phyloP scores from a whole-genome alignment of 2,888 invertebrate genomes.

The Apoda limacodes region DNA sequence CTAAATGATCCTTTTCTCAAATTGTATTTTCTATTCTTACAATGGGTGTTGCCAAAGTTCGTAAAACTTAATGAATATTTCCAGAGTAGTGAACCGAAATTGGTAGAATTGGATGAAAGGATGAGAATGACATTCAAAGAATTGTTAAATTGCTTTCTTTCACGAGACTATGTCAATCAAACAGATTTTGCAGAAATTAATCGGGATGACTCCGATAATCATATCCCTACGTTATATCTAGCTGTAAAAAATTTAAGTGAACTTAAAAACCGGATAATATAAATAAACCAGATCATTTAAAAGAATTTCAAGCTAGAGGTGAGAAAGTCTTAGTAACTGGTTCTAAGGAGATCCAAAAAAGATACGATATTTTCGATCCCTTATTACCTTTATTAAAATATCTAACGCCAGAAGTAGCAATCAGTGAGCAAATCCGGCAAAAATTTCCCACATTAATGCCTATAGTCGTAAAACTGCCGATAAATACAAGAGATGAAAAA shows the following conservation, averaged over 20 bases:
- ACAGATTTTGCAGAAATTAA: constrained; percentile 8
- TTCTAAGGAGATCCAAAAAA: constrained; percentile 8
- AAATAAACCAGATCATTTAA: constrained; percentile 3
- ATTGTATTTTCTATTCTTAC: too few species aligned
- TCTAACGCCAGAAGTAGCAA: too few species aligned
- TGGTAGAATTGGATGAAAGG: constrained; percentile 7
- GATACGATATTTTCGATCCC: constrained; percentile 10
- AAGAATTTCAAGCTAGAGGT: constrained; percentile 8
- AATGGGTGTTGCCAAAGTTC: constrained; percentile 9
- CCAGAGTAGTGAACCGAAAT: constrained; percentile 6
- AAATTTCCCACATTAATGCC: constrained; percentile 10
- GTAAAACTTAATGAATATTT: constrained; percentile 8
- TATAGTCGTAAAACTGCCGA: too few species aligned
- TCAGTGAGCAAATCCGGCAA: constrained; percentile 10
- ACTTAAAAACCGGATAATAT: constrained; percentile 7
- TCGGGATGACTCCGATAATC: constrained; percentile 8
- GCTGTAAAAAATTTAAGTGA: constrained; percentile 10
- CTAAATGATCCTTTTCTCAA: too few species aligned
- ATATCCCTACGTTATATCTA: too few species aligned
- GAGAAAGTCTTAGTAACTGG: constrained; percentile 7
- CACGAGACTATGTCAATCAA: constrained; percentile 4
- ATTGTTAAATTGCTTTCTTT: constrained; percentile 1
- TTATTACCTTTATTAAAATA: constrained; percentile 10
- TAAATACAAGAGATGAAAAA: constrained; percentile 7
- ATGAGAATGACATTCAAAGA: constrained; percentile 5